These are phyloP conservation scores for Rutilus rutilus DNA, from an alignment of 2,113 vertebrate species.

Conservation along the genomic window DNA sequence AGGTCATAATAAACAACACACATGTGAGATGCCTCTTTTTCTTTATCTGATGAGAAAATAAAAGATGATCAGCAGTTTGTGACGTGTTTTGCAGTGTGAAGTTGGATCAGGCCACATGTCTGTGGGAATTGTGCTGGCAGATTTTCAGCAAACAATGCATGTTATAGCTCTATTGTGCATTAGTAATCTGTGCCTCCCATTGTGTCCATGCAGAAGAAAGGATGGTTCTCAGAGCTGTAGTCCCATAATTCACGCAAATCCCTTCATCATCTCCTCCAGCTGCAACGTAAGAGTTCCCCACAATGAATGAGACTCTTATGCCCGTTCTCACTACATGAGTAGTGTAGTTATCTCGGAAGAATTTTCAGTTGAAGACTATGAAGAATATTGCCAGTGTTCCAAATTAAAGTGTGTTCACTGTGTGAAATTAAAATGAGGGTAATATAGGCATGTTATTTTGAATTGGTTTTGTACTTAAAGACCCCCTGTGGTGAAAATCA, in stretches of 20 bases:
- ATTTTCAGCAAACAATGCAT: constrained; percentile 15
- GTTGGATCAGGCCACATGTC: not conserved
- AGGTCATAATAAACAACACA: not conserved
- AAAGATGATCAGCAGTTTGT: not conserved
- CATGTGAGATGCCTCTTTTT: not conserved
- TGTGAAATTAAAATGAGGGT: not conserved
- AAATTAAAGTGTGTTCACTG: not conserved
- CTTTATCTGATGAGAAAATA: not conserved
- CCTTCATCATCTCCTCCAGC: constrained; percentile 7
- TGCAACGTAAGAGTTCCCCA: not conserved
- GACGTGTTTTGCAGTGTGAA: not conserved
- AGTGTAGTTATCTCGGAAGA: not conserved
- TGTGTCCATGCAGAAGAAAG: not conserved
- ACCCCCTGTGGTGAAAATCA: too few species aligned
- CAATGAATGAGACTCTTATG: constrained; percentile 8
- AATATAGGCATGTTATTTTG: not conserved
- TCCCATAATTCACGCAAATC: constrained; percentile 11
- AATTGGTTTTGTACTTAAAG: not conserved
- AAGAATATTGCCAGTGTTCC: not conserved
- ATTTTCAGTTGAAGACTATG: not conserved
- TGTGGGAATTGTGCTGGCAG: constrained; percentile 17
- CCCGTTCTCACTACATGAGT: not conserved
- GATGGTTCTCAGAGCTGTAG: constrained; percentile 19
- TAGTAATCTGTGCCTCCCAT: constrained; percentile 31
- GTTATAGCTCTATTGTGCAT: constrained; percentile 21